A percentile compares a stretch with the other conserved stretches of the same genome.
phyloP scores from a whole-genome alignment of 2,797 vertebrate genomes.

The Dermochelys coriacea region DNA sequence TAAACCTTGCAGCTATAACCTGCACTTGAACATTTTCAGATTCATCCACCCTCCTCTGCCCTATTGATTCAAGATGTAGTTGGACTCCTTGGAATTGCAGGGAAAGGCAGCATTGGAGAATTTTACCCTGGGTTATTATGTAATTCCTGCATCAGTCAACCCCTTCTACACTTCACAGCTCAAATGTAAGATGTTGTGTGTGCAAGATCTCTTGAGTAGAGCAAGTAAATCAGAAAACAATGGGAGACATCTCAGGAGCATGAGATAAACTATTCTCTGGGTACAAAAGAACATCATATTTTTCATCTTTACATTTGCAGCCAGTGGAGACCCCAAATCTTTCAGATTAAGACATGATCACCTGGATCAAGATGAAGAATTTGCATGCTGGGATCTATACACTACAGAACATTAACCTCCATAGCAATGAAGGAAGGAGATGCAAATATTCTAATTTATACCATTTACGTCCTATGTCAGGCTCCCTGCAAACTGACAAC shows the following conservation, averaged over 20 bases:
- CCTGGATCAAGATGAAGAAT: neutral
- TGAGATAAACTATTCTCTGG: neutral
- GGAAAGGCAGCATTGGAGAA: neutral
- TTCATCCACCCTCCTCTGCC: neutral
- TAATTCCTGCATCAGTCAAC: neutral
- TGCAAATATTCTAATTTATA: neutral
- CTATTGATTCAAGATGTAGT: neutral
- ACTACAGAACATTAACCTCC: neutral
- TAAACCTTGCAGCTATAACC: neutral
- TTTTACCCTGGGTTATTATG: neutral
- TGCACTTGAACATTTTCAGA: neutral
- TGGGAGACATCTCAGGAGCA: neutral
- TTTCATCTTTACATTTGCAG: neutral
- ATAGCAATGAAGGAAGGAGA: neutral
- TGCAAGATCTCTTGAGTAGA: neutral
- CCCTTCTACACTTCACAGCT: neutral
- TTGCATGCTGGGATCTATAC: neutral
- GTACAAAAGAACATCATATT: too few relatives aligned
- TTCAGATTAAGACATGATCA: neutral
- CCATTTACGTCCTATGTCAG: neutral
- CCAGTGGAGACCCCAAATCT: neutral
- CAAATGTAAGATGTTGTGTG: neutral
- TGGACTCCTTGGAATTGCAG: too few relatives aligned
- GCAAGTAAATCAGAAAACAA: neutral
- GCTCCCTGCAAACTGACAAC: neutral